Base-by-base conservation (phyloP, 2,113 vertebrate species). In the Thomomys bottae region DNA sequence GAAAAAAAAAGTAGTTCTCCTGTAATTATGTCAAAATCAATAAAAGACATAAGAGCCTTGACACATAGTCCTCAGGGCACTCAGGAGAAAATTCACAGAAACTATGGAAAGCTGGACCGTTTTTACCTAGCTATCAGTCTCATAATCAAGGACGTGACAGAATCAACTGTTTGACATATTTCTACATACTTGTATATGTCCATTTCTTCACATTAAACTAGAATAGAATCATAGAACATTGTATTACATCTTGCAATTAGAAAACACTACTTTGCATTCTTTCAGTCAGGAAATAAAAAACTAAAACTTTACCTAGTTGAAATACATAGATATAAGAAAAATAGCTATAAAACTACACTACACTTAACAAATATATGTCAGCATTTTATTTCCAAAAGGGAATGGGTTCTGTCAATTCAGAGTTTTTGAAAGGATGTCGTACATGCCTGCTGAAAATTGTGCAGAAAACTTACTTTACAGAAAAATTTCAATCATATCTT, bases 401-500 rank as follows among this genome's bases (percentile, higher is more conserved):
- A 77, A 72, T 79, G 17, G 28, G 84, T 88, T 85, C 78, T 87
- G 85, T 89, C 26, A 91, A 54, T 42, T 93, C 76, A 70, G 10
- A 91, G 66, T 86, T 63, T 92, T 84, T 86, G 57, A 88, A 90
- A 80, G 70, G 68, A 87, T 66, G 24, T 87, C n/a, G 93, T 24
- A 64, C 57, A 71, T 1, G 86, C 87, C 49, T 77, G 84, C 49
- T 49, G 10, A 76, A 94, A 94, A 94, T 30, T 91, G n/a, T 88
- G 54, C 91, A 81, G 49, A 88, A 88, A 61, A 90, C 28, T 77
- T 42, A 93, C 34, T 94, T 85, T 75, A 64, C 8, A 87, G 70
- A 92, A 94, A 93, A 78, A 63, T 92, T 94, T 93, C 59, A 81
- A 66, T 92, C 24, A 88, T 32, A 79, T 89, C 40, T 89, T 83